Base-by-base conservation (phyloP, 2,113 vertebrate species). In the Poicephalus meyeri region DNA sequence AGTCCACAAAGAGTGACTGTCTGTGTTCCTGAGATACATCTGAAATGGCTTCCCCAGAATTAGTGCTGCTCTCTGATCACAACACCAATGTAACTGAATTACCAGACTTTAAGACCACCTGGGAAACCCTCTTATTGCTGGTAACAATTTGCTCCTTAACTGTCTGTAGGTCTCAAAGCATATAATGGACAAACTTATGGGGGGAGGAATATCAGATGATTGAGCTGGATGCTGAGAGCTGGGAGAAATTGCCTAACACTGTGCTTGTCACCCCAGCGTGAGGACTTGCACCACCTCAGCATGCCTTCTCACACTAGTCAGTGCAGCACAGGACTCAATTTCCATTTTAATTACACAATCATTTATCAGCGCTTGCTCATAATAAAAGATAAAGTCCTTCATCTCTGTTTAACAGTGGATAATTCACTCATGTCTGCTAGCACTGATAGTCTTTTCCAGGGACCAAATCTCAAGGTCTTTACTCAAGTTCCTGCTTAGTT, bases 301-400 rank as follows among this genome's bases (percentile, higher is more conserved):
- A 10, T n/a, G 31, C 23, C 46, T 78, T 24, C 69, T 82, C 82
- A 64, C 47, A 66, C 19, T 25, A 86, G 39, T 16, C 87, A 79
- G 15, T 58, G 56, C 64, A 68, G 44, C 10, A 2, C 49, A n/a
- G n/a, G 81, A 80, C 63, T 71, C 83, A 44, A 96, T 95, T 93
- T 96, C 64, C 88, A 56, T 87, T 95, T 96, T 96, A 97, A 96
- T 96, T 95, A 79, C 69, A 79, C 31, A 37, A 55, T 86, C 49
- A 76, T 84, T 93, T 97, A 96, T 96, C 86, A 70, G 60, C 25
- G 56, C 55, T 92, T 88, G 53, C 41, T 73, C 50, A 79, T 86
- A 90, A 88, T 74, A 94, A 96, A 76, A 76, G 86, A 84, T 92
- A 79, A 95, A 91, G 37, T 78, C 56, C 64, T 91, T 84, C 84